Base-by-base conservation (phyloP, 2,888 invertebrate species). In the Unio pictorum region DNA sequence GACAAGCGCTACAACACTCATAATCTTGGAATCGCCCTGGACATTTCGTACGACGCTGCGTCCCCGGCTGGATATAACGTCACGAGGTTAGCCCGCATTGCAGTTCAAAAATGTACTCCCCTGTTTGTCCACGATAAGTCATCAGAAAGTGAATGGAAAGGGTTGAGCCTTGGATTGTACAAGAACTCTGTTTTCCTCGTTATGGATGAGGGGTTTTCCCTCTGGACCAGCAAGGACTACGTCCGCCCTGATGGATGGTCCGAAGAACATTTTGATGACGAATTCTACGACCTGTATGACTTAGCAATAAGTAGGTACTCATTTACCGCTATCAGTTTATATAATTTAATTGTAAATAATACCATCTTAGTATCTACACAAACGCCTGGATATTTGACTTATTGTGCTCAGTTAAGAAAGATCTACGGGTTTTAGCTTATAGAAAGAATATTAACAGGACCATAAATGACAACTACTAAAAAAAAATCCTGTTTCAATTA, bases 21-120 rank as follows among this genome's bases (percentile, higher is more conserved):
- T 67, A 79, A 76, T 20, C 62, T 79, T 3, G 84, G 84, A 6
- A 60, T 74, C 17, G 83, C 81, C 23, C 67, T 84, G 69, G 79
- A 84, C 69, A 59, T 84, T 1, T 67, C 61, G 26, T 80, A 77
- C 62, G 68, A 69, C 18, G 30, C 71, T 4, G 62, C 57, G 5
- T 66, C 73, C 18, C 64, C 66, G 15, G 11, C 45, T 45, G 45
- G 45, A 45, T 45, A 45, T 45, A 45, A 58, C 8, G 57, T 68
- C 55, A 69, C 60, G 63, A 70, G 69, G 17, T 75, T 85, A 26
- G 69, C 76, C 18, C 71, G 79, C 34, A 74, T 72, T 54, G 77
- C 76, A 0, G 75, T 84, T n/a, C 82, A 81, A 66, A 75, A 75
- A 61, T 85, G 85, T 69, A 76, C 76, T 0, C 81, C 80, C 1